Conservation (phyloP, 2,113 vertebrate genomes). For the Rhineura floridana region DNA sequence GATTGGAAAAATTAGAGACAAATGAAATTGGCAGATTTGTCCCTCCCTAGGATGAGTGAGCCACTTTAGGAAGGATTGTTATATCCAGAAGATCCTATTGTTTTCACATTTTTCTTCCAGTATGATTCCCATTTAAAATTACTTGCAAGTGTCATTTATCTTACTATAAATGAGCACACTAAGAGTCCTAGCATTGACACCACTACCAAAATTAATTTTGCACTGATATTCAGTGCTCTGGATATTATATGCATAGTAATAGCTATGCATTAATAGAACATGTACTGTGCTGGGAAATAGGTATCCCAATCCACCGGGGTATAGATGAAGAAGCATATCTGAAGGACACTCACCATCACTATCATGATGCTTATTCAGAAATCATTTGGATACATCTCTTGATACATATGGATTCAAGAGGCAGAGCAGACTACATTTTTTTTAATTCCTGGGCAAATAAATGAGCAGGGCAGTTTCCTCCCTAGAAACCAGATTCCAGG, state of each 20-base stretch:
- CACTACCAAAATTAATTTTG: not conserved
- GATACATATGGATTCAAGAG: not conserved
- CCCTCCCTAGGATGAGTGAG: too few relatives aligned
- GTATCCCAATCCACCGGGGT: not conserved
- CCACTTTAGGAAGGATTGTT: too few relatives aligned
- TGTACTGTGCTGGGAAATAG: not conserved
- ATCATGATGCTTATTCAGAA: not conserved
- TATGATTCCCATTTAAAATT: not conserved
- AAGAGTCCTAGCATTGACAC: not conserved
- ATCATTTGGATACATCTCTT: not conserved
- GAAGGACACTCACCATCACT: not conserved
- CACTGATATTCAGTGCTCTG: too few relatives aligned
- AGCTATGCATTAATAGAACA: not conserved
- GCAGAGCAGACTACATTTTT: too few relatives aligned
- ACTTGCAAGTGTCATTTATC: not conserved
- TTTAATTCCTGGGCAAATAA: not conserved
- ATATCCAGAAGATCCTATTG: too few relatives aligned
- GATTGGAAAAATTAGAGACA: too few relatives aligned
- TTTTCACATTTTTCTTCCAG: not conserved
- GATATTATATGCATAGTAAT: not conserved
- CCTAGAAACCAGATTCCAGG: not conserved
- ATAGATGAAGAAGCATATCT: not conserved
- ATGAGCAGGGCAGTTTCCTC: not conserved
- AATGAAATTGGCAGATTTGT: too few relatives aligned
- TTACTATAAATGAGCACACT: not conserved